Percentiles rank a stretch among this genome's conserved stretches.
Conservation (phyloP, 2,113 vertebrate species). For the Cottus gobio region DNA sequence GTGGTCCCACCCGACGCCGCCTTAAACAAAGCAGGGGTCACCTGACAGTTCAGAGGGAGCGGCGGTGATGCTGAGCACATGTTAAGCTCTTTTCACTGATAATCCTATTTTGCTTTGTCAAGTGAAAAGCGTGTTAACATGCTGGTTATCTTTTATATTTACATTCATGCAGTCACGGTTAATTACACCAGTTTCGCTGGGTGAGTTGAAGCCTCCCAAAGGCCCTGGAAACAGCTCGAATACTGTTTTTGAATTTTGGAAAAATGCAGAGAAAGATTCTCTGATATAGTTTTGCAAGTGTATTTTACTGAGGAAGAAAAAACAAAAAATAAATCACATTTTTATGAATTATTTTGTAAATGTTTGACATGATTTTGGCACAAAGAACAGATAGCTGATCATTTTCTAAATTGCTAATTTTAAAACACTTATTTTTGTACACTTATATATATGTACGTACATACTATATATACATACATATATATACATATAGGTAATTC, state of each 20-base stretch:
- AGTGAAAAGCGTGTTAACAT: background rate
- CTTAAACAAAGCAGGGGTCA: conserved; percentile 10
- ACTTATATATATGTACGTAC: too few species aligned
- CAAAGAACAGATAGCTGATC: background rate
- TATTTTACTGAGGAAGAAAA: background rate
- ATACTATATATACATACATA: too few species aligned
- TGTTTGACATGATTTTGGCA: background rate
- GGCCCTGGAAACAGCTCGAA: background rate
- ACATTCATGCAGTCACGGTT: background rate
- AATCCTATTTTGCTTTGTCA: conserved; percentile 15
- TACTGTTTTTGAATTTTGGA: background rate
- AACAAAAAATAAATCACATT: background rate
- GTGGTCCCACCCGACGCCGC: background rate
- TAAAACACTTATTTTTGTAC: background rate
- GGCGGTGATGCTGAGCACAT: background rate
- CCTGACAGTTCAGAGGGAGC: background rate
- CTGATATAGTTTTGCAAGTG: background rate
- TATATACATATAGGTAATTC: too few species aligned
- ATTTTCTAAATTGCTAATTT: too few species aligned
- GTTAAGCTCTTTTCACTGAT: background rate
- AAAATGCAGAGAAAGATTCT: background rate
- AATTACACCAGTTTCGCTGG: background rate
- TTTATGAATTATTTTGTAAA: background rate
- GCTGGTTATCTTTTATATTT: background rate
- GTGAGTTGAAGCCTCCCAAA: background rate